phyloP scores from a whole-genome alignment of 2,888 invertebrate species.

The Sisyra terminalis region DNA sequence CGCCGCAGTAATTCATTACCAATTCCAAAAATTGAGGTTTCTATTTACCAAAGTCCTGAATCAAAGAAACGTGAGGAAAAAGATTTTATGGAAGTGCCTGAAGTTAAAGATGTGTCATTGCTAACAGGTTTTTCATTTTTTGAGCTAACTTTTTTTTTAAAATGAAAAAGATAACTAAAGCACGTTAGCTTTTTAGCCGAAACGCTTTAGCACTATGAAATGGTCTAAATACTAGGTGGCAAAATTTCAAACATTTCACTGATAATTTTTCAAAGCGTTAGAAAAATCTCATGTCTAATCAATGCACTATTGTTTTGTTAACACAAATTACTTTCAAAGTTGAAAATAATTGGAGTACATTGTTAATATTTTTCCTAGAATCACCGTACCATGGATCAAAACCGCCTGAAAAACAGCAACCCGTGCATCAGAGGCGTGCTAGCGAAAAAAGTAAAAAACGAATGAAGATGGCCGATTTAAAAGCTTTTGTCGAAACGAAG shows the following conservation, averaged over 20 bases:
- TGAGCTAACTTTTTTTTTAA: constrained; percentile 17
- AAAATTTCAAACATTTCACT: too few relatives aligned
- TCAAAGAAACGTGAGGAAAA: constrained; percentile 48
- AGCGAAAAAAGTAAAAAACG: constrained; percentile 73
- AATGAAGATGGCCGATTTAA: constrained; percentile 83
- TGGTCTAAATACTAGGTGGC: too few relatives aligned
- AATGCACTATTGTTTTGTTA: too few relatives aligned
- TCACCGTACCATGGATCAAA: constrained; percentile 27
- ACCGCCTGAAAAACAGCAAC: constrained; percentile 25
- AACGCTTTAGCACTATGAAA: too few relatives aligned
- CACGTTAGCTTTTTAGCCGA: not conserved
- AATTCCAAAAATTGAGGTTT: constrained; percentile 82
- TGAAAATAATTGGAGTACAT: too few relatives aligned
- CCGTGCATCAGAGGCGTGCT: constrained; percentile 39
- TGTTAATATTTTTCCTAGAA: constrained; percentile 21
- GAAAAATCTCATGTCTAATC: too few relatives aligned
- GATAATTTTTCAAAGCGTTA: too few relatives aligned
- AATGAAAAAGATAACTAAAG: constrained; percentile 12
- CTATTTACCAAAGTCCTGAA: constrained; percentile 65
- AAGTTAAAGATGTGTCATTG: constrained; percentile 47
- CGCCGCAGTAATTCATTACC: constrained; percentile 86
- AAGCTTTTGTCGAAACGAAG: constrained; percentile 84
- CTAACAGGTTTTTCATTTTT: constrained; percentile 32
- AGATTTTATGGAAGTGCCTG: constrained; percentile 65
- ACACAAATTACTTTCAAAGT: too few relatives aligned